Evolutionary conservation across 2,888 invertebrate genomes (phyloP), one percentile per base, ranked within the genome.

Genomic region (Poecilobothrus nobilitatus): DNA sequence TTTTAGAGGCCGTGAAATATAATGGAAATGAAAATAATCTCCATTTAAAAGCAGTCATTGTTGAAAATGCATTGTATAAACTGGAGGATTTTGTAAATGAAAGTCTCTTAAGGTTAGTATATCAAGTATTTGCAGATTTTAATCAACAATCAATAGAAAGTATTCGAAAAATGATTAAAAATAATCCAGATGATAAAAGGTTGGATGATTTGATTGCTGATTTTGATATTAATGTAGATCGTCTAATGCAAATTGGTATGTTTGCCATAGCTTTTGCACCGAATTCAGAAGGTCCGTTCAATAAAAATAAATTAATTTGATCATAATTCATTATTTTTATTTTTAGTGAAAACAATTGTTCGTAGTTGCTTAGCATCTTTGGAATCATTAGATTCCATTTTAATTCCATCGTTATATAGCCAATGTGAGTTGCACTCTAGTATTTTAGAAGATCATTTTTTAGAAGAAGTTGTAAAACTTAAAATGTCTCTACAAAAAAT

Each of bases 221-320:
- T 70, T 81, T 81, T 69, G 81, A 81, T 76, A 77, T 80, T 0
- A 80, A 81, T 69, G 72, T 80, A 4, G 81, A 81, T 74, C 76
- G 81, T 4, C 76, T 78, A 18, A 77, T 78, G 1, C 81, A 81
- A 72, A 80, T 81, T 67, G 81, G 81, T 0, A 73, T 79, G 21
- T 81, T 81, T 74, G 80, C 80, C 0, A 78, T 79, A 67, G 75
- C 78, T 0, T 79, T 79, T 71, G 76, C 79, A 0, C 75, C 78
- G 1, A 78, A 74, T 70, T 67, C 76, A 0, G 78, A 78, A 74
- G 74, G 79, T 80, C 67, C 2, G 12, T 53, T 18, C 2, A 18
- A 67, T 70, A 66, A n/a, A 9, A 22, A 66, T 37, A 53, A 12
- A 15, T 67, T 65, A 27, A 2, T 12, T 21, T 10, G 9, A 62